Evolutionary conservation across 2,113 vertebrate genomes (phyloP).

Genomic region (Notechis scutatus): DNA sequence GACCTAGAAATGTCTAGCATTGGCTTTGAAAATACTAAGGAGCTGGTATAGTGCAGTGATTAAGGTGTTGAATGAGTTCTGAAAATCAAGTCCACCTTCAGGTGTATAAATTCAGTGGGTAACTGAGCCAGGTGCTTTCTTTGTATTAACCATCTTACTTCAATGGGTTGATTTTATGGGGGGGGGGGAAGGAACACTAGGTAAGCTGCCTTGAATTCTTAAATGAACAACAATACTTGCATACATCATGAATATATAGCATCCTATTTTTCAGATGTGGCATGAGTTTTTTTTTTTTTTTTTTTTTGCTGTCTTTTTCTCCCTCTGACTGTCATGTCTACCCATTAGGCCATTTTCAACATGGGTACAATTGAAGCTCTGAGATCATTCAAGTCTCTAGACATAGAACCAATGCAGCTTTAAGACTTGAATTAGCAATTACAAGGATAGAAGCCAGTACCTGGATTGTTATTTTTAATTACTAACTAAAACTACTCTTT

Average conservation of each 20-base stretch:
- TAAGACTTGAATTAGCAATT: neutral
- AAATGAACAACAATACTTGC: neutral
- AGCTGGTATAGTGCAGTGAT: neutral
- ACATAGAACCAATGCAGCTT: neutral
- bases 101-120: neutral
- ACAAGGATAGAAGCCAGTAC: neutral
- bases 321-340: neutral
- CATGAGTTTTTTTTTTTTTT: neutral
- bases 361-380: neutral
- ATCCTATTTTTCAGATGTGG: neutral
- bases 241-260: neutral
- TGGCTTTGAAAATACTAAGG: neutral
- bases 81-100: neutral
- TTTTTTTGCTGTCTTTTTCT: neutral
- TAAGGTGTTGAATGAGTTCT: neutral
- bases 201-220: neutral
- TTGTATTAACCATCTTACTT: neutral
- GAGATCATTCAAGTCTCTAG: neutral
- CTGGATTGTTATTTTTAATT: neutral
- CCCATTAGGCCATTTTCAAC: neutral
- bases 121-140: neutral
- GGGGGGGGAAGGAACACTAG: neutral
- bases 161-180: neutral
- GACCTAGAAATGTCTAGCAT: neutral
- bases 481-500: neutral